Evolutionary conservation across 2,888 invertebrate genomes (phyloP), one percentile per base, ranked within the genome.

Genomic region (Eupeodes latifasciatus): DNA sequence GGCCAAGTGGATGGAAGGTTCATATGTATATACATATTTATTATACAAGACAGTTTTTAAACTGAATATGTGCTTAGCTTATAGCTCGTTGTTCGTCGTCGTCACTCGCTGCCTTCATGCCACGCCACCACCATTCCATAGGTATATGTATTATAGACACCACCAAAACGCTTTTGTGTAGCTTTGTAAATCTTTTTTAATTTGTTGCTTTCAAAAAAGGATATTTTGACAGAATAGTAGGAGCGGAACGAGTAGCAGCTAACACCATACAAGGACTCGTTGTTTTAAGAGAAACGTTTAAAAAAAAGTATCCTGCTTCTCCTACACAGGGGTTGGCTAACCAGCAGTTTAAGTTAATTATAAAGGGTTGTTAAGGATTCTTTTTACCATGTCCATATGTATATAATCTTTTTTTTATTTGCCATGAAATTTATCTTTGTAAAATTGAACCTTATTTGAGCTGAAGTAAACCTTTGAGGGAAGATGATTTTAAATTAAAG

Each of bases 311-410:
- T 66, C 16, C 12, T 11, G 47, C 12, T 47, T 10, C 11, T 40
- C 27, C 27, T 16, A n/a, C 34, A 49, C 27, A 27, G 27, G 27
- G 61, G n/a, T 55, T 53, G 59, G 11, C 19, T 47, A 59, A 57
- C 72, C 83, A 76, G 79, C 62, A 83, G 76, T 83, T 79, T 72
- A 83, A 83, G 71, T 87, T 83, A 87, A 87, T 87, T 87, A 83
- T 79, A 61, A 76, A 83, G 66, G 71, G 79, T 62, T 80, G 69
- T 66, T 77, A 51, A 66, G 61, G 53, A 72, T n/a, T n/a, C n/a
- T n/a, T n/a, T n/a, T n/a, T n/a, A n/a, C n/a, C n/a, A n/a, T n/a
- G n/a, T n/a, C n/a, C n/a, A n/a, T n/a, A n/a, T n/a, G n/a, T n/a
- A n/a, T n/a, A n/a, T n/a, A n/a, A n/a, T n/a, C n/a, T n/a, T n/a